Conservation (phyloP, 2,888 invertebrate genomes). For the Cantharis rufa region DNA sequence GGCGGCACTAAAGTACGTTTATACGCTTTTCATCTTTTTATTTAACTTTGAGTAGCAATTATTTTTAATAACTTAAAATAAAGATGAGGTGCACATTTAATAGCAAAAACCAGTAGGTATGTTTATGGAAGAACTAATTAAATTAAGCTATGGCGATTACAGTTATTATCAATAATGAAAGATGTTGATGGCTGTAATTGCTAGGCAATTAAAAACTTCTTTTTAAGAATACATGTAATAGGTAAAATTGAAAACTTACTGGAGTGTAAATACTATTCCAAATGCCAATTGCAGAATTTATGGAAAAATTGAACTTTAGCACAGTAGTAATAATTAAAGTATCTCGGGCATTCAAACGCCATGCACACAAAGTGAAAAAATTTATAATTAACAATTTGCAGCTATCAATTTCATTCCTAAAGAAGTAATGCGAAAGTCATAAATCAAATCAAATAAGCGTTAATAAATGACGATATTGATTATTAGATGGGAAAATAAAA, state of each 20-base stretch:
- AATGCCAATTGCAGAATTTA: not conserved
- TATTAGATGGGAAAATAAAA: not conserved
- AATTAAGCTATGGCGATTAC: not conserved
- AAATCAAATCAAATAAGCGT: slow-evolving; percentile 2
- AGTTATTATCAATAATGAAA: not conserved
- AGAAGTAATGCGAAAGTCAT: not conserved
- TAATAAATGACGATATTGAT: not conserved
- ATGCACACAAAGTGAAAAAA: not conserved
- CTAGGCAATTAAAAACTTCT: too few relatives aligned
- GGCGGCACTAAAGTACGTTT: too few relatives aligned
- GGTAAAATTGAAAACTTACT: not conserved
- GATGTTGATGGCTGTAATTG: not conserved
- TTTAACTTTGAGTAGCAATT: too few relatives aligned
- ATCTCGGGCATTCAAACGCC: not conserved
- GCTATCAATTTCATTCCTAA: not conserved
- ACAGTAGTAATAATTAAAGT: not conserved
- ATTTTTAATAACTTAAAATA: too few relatives aligned
- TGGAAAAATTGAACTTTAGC: not conserved
- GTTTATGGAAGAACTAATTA: not conserved
- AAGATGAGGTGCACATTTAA: too few relatives aligned
- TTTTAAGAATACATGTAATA: not conserved
- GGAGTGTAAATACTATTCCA: not conserved
- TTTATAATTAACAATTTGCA: not conserved
- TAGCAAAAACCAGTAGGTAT: not conserved
- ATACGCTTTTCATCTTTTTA: too few relatives aligned